Conservation (phyloP, 30 jellyfish, hydroid and myxozoan genomes). For the Rhopilema esculentum region DNA sequence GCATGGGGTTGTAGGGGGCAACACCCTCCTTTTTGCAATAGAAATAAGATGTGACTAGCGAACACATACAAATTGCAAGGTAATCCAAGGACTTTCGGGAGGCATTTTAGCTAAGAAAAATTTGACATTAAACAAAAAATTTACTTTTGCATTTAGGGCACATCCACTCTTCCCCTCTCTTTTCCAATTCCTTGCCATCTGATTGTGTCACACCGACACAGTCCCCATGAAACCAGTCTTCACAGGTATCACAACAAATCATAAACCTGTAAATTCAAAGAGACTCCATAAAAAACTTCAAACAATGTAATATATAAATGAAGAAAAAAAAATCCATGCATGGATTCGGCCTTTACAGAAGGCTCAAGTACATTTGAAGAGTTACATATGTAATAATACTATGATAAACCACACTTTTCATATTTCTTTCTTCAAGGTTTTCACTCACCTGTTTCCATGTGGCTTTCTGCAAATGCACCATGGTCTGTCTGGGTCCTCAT, state of each 20-base stretch:
- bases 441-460: constrained; percentile 91
- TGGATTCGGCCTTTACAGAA: too few relatives aligned
- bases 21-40: too few relatives aligned
- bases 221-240: constrained; percentile 99
- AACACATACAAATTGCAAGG: too few relatives aligned
- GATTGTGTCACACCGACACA: constrained; percentile 96
- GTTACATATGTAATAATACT: too few relatives aligned
- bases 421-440: neutral
- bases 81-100: too few relatives aligned
- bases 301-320: too few relatives aligned
- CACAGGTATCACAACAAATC: constrained; percentile 97
- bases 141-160: constrained; percentile 88
- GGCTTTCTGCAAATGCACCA: constrained; percentile 97
- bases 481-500: constrained; percentile 94
- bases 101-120: too few relatives aligned
- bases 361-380: too few relatives aligned
- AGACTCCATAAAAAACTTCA: too few relatives aligned
- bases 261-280: constrained; percentile 62
- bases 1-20: too few relatives aligned
- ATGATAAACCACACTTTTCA: too few relatives aligned
- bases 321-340: neutral
- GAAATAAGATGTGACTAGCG: too few relatives aligned
- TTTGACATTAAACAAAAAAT: neutral
- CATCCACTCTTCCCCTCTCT: constrained; percentile 98
- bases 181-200: constrained; percentile 96